Conservation (phyloP, 2,797 vertebrate genomes). For the Sarcophilus harrisii region DNA sequence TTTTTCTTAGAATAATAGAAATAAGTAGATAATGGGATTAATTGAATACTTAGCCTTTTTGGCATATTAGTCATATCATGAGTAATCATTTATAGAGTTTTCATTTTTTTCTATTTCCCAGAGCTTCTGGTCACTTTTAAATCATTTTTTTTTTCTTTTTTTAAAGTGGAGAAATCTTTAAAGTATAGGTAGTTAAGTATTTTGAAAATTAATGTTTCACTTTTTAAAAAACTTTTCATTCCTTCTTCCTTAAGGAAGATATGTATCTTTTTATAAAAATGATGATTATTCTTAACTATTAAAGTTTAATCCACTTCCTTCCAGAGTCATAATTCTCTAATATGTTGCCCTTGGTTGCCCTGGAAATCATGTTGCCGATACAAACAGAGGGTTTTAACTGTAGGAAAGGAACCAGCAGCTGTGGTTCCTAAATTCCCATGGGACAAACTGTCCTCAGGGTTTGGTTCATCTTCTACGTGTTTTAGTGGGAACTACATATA, state of each 20-base stretch:
- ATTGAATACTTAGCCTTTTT: slow-evolving; percentile 18
- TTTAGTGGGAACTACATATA: slow-evolving; percentile 41
- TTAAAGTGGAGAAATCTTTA: background rate
- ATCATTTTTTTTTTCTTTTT: background rate
- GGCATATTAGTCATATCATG: background rate
- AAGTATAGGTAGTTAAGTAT: background rate
- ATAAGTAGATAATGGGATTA: slow-evolving; percentile 20
- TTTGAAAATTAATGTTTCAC: background rate
- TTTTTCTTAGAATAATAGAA: slow-evolving; percentile 50
- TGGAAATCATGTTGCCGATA: slow-evolving; percentile 56
- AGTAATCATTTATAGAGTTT: background rate
- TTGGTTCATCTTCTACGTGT: slow-evolving; percentile 8
- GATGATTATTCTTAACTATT: slow-evolving; percentile 63
- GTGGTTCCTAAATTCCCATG: slow-evolving; percentile 14
- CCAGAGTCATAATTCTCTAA: slow-evolving; percentile 40
- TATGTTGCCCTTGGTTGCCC: slow-evolving; percentile 72
- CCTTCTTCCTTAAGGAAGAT: slow-evolving; percentile 10
- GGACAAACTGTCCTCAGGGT: slow-evolving; percentile 14
- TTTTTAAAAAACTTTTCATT: background rate
- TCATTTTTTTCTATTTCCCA: slow-evolving; percentile 31
- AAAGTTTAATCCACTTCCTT: slow-evolving; percentile 72
- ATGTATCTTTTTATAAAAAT: slow-evolving; percentile 69
- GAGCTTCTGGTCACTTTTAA: background rate
- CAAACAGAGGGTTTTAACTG: slow-evolving; percentile 43
- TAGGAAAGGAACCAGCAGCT: slow-evolving; percentile 47